phyloP scores from a whole-genome alignment of 1,140 invertebrate genomes.

The Drosophila melanica region DNA sequence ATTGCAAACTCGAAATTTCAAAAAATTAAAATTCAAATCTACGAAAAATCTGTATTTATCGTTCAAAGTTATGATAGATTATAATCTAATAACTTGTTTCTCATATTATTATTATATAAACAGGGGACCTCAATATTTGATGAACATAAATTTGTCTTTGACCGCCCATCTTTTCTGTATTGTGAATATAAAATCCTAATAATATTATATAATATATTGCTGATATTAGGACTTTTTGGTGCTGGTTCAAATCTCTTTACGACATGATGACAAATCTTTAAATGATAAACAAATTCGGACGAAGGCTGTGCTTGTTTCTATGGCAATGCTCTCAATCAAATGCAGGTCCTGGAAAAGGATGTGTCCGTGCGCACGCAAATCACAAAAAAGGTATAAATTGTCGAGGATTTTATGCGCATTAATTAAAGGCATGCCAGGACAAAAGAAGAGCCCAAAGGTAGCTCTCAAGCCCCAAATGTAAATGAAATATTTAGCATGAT shows the following conservation, averaged over 20 bases:
- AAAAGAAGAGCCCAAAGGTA: constrained; percentile 12
- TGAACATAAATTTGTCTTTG: no score
- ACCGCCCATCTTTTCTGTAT: no score
- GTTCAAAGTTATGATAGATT: no score
- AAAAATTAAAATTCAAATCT: no score
- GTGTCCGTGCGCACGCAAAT: constrained; percentile 1
- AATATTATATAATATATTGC: constrained; percentile 17
- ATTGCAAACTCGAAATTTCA: no score
- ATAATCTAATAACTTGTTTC: no score
- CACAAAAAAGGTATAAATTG: constrained; percentile 57
- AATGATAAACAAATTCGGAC: constrained; percentile 53
- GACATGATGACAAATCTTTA: constrained; percentile 44
- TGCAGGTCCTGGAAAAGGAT: constrained; percentile 29
- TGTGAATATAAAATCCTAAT: constrained; percentile 23
- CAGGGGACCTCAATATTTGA: no score
- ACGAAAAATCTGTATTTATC: no score
- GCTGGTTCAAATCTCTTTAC: neutral
- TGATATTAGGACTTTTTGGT: neutral
- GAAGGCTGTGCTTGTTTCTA: constrained; percentile 13
- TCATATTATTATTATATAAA: no score
- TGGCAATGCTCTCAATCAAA: constrained; percentile 58
- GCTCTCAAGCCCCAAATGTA: constrained; percentile 27
- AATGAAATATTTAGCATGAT: constrained; percentile 75
- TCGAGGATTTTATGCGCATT: constrained; percentile 73
- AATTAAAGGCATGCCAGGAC: constrained; percentile 53